Evolutionary conservation across 2,113 vertebrate species (phyloP), one percentile per base, ranked within the genome.

Genomic region (Hymenochirus boettgeri): DNA sequence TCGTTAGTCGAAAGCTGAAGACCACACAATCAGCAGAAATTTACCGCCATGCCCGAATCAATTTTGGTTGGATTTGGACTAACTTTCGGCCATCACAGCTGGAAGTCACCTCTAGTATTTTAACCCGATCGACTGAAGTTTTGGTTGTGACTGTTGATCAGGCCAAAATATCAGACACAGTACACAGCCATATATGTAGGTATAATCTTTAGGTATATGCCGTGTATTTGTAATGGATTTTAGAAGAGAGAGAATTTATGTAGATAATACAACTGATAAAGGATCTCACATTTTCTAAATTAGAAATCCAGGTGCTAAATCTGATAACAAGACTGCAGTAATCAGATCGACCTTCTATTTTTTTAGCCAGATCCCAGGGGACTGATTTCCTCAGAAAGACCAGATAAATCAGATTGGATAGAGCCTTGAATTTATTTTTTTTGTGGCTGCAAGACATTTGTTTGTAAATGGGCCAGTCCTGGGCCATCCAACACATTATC

Each of bases 401-500:
- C 57, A 69, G 65, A 57, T 69, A 53, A 69, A 69, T 69, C 65
- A 60, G 59, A 33, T 69, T 53, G 33, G 65, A 69, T 7, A 18
- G 39, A 42, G 53, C 29, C 56, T 53, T 69, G 51, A 59, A 59
- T 50, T 52, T 42, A n/a, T n/a, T 51, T 58, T 57, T 59, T 50
- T 45, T 69, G 31, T 60, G 47, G 57, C 35, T n/a, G 18, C 53
- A 48, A 25, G 26, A 58, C 29, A 60, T 48, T 69, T 60, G 56
- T 59, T 69, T 53, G 65, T 45, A 37, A 60, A 53, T 33, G 47
- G 24, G 48, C 37, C 47, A 50, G 56, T 47, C 42, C n/a, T 26
- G 33, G 52, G 65, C 47, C 47, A n/a, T 42, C 39, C n/a, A n/a
- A 15, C 39, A n/a, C 39, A 15, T n/a, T 42, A 42, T 42, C 15